Conservation (phyloP, 2,888 invertebrate species). For the Dolomedes plantarius region DNA sequence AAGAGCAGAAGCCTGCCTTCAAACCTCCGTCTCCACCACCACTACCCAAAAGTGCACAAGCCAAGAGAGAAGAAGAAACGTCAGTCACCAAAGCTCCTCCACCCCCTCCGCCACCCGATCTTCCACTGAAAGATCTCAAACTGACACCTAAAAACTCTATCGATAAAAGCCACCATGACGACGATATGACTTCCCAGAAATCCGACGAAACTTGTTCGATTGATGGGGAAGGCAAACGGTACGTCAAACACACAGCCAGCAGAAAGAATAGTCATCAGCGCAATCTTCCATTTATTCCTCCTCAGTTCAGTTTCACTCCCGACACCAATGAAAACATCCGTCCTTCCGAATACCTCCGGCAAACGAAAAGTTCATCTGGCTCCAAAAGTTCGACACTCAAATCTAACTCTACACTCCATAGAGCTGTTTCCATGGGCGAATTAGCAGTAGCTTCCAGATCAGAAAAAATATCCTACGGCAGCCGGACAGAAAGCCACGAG, state of each 20-base stretch:
- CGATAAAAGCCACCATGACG: constrained; percentile 32
- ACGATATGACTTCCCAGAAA: constrained; percentile 50
- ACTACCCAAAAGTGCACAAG: constrained; percentile 17
- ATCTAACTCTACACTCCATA: constrained; percentile 55
- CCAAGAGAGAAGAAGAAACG: constrained; percentile 25
- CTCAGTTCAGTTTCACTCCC: constrained; percentile 86
- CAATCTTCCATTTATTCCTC: constrained; percentile 89
- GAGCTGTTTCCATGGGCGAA: constrained; percentile 70
- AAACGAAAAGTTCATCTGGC: constrained; percentile 77
- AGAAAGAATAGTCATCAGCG: constrained; percentile 57
- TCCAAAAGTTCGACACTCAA: constrained; percentile 78
- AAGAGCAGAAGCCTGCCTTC: constrained; percentile 4
- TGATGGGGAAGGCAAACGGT: constrained; percentile 53
- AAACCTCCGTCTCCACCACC: constrained; percentile 58
- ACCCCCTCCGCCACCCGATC: constrained; percentile 66
- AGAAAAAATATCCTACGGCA: constrained; percentile 54
- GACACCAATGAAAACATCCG: constrained; percentile 91
- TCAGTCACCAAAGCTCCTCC: constrained; percentile 49
- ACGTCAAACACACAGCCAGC: constrained; percentile 32
- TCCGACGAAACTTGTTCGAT: constrained; percentile 53
- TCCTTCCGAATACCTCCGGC: constrained; percentile 92
- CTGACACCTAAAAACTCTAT: constrained; percentile 74
- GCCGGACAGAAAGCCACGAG: constrained; percentile 66
- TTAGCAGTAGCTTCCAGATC: constrained; percentile 64
- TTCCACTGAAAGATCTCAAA: constrained; percentile 18